Conservation (phyloP, 2,888 invertebrate species). For the Adelphocoris suturalis region DNA sequence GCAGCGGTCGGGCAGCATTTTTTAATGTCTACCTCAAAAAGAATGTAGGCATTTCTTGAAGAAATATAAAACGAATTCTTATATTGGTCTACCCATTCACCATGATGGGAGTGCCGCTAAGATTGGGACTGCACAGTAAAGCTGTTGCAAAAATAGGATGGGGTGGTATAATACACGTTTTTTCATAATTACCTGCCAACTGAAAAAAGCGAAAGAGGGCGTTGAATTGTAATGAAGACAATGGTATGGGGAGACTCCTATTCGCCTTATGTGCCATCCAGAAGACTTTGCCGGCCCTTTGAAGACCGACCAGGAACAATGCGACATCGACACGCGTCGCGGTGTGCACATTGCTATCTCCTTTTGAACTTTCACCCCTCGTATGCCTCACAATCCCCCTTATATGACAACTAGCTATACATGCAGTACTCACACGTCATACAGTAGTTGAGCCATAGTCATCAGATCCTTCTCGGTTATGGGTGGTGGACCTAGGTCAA, state of each 20-base stretch:
- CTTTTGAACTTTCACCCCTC: conserved; percentile 40
- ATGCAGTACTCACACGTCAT: conserved; percentile 58
- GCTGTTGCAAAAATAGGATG: not conserved
- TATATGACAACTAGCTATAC: not conserved
- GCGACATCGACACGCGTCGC: conserved; percentile 12
- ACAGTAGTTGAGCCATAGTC: conserved; percentile 55
- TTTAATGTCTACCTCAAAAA: no score
- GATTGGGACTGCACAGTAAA: not conserved
- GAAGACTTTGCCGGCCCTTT: not conserved
- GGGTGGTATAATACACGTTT: not conserved
- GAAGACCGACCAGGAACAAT: not conserved
- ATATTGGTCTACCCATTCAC: no score
- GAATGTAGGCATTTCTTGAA: no score
- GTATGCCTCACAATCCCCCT: not conserved
- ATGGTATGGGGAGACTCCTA: not conserved
- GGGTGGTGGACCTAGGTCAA: conserved; percentile 56
- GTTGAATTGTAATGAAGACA: conserved; percentile 28
- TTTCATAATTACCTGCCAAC: conserved; percentile 44
- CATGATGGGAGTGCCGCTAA: no score
- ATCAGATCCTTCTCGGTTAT: conserved; percentile 63
- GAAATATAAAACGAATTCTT: no score
- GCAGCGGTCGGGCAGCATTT: no score
- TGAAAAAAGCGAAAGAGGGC: not conserved
- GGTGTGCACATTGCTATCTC: conserved; percentile 18
- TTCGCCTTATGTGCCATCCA: conserved; percentile 11